Evolutionary conservation across 2,888 invertebrate species (phyloP).

Genomic region (Muschampia plurimacula): DNA sequence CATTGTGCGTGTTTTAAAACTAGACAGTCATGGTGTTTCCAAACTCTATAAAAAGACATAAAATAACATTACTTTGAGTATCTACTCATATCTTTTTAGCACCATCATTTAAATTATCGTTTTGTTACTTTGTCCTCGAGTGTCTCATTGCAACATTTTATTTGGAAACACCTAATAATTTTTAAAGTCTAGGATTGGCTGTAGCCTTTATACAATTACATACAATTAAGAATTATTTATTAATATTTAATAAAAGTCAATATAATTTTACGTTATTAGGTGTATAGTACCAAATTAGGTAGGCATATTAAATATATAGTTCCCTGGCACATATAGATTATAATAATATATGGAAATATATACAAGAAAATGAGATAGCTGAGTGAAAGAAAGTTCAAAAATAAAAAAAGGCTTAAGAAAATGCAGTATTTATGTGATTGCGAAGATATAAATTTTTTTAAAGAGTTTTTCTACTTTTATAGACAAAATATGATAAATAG

Average conservation of each 20-base stretch:
- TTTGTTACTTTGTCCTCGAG: neutral
- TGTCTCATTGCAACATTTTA: neutral
- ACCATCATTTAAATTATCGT: neutral
- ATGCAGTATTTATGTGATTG: too few relatives aligned
- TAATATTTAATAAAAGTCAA: neutral
- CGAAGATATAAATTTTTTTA: too few relatives aligned
- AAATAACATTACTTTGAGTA: neutral
- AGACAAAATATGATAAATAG: too few relatives aligned
- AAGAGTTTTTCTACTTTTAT: too few relatives aligned
- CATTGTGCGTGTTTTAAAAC: conserved; percentile 18
- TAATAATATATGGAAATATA: too few relatives aligned
- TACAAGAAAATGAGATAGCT: too few relatives aligned
- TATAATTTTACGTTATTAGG: neutral
- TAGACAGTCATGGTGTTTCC: conserved; percentile 24
- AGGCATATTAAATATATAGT: neutral
- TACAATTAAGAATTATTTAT: neutral
- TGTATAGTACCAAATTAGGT: too few relatives aligned
- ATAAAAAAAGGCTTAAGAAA: too few relatives aligned
- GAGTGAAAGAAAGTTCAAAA: too few relatives aligned
- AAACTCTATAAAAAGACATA: conserved; percentile 2
- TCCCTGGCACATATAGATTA: too few relatives aligned
- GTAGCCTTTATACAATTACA: neutral
- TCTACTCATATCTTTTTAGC: neutral
- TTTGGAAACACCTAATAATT: conserved; percentile 5
- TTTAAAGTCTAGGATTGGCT: neutral